phyloP scores from a whole-genome alignment of 1,140 invertebrate species.

The Homalodisca vitripennis region DNA sequence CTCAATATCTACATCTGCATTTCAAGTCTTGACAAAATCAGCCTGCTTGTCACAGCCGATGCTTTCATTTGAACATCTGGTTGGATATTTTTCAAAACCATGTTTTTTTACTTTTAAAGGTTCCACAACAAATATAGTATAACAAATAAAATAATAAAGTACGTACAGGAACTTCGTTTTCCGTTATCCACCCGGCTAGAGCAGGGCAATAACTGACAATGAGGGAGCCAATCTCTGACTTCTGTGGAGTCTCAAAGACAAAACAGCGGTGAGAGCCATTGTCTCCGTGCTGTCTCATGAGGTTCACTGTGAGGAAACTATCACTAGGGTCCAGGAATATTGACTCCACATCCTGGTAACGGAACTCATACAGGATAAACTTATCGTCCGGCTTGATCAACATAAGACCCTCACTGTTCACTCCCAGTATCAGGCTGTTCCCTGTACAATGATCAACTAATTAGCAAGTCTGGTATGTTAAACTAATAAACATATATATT shows the following conservation, averaged over 20 bases:
- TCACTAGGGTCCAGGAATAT: constrained; percentile 89
- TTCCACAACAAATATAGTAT: no score
- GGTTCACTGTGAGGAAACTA: constrained; percentile 82
- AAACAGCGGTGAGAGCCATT: constrained; percentile 75
- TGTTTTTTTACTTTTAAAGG: no score
- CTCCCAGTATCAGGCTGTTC: constrained; percentile 70
- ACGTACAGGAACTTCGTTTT: constrained; percentile 68
- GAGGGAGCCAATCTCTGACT: constrained; percentile 87
- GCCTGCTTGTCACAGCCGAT: neutral
- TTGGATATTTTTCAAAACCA: constrained; percentile 54
- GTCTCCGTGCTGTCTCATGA: constrained; percentile 56
- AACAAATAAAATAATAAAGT: no score
- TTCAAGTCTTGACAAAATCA: no score
- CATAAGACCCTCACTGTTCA: constrained; percentile 89
- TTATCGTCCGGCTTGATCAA: constrained; percentile 88
- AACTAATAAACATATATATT: no score
- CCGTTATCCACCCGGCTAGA: constrained; percentile 81
- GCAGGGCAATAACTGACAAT: constrained; percentile 89
- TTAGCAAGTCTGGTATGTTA: no score
- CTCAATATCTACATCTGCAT: no score
- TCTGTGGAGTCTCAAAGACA: constrained; percentile 88
- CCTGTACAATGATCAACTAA: constrained; percentile 42
- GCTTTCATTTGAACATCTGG: constrained; percentile 19
- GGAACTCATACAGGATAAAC: constrained; percentile 84
- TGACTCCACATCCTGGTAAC: constrained; percentile 85